Evolutionary conservation across 2,113 vertebrate species (phyloP).

Genomic region (Cephalopholis sonnerati): DNA sequence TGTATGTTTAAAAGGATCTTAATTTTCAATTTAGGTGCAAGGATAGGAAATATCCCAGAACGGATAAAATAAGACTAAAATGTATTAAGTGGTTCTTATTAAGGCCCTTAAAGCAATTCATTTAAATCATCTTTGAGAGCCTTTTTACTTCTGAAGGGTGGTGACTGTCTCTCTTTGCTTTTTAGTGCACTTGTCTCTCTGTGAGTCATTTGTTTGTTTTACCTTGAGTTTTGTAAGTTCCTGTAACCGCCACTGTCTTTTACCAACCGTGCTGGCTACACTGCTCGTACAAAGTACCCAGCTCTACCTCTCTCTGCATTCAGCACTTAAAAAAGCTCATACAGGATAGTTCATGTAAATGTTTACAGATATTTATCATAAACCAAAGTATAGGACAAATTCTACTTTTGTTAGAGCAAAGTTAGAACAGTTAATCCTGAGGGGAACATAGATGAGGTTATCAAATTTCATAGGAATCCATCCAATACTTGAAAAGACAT

Average conservation of each 20-base stretch:
- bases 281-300: not conserved
- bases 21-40: not conserved
- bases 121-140: not conserved
- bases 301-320: not conserved
- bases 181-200: not conserved
- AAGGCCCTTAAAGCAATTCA: not conserved
- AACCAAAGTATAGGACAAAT: too few relatives aligned
- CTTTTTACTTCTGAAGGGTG: not conserved
- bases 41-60: not conserved
- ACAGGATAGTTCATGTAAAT: too few relatives aligned
- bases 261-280: too few relatives aligned
- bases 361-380: too few relatives aligned
- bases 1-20: not conserved
- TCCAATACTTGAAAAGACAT: not conserved
- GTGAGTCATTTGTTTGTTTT: not conserved
- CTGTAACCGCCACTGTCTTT: not conserved
- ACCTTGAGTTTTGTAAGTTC: not conserved
- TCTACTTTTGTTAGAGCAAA: too few relatives aligned
- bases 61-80: not conserved
- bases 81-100: not conserved
- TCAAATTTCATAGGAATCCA: not conserved
- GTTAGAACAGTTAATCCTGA: not conserved
- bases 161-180: not conserved
- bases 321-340: too few relatives aligned
- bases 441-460: not conserved